phyloP scores from a whole-genome alignment of 2,797 vertebrate genomes.

The Antennarius maculatus region DNA sequence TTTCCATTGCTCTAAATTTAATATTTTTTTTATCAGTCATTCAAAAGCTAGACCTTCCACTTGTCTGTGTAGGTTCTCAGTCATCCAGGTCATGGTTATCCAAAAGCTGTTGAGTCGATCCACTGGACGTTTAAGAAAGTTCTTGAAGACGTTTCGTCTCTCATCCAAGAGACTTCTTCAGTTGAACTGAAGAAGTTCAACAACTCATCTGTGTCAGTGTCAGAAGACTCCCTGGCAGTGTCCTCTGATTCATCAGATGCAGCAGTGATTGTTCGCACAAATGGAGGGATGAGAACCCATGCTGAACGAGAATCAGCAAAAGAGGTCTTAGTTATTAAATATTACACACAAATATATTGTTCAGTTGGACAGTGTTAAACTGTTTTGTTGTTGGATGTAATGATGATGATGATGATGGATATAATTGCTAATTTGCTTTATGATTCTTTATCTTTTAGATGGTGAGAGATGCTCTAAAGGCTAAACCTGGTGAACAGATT shows the following conservation, averaged over 20 bases:
- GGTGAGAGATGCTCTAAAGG: conserved; percentile 24
- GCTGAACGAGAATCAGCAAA: conserved; percentile 18
- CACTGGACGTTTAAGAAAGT: no score
- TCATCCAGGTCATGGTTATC: no score
- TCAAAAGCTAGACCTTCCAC: conserved; percentile 13
- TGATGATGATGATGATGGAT: no score
- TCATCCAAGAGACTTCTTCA: no score
- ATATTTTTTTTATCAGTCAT: conserved; percentile 14
- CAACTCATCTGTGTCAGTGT: not conserved
- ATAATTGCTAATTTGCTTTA: no score
- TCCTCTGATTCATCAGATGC: conserved; percentile 25
- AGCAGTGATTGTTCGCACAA: conserved; percentile 5
- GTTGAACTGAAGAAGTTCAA: no score
- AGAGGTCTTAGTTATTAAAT: not conserved
- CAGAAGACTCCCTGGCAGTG: not conserved
- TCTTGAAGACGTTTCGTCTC: no score
- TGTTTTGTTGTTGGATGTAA: no score
- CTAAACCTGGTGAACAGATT: conserved; percentile 19
- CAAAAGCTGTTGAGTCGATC: no score
- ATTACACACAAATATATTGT: not conserved
- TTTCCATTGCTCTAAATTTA: no score
- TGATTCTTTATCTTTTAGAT: conserved; percentile 21
- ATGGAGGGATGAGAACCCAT: conserved; percentile 13
- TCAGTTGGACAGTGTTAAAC: no score
- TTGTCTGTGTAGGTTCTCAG: no score